Evolutionary conservation across 2,113 vertebrate genomes (phyloP).

Genomic region (Heterotis niloticus): DNA sequence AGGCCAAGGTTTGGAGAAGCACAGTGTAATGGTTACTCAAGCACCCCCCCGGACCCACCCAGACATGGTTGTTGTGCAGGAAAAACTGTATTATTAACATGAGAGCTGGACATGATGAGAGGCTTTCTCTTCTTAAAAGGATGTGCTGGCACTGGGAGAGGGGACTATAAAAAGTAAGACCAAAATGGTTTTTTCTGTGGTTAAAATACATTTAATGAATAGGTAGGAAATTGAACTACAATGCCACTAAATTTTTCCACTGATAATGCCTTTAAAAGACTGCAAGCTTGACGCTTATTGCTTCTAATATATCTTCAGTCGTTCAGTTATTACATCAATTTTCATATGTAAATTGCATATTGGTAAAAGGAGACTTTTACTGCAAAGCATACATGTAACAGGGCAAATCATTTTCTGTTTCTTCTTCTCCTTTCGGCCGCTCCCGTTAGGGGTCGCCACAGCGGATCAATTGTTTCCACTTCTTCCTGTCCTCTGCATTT

Average conservation of each 20-base stretch:
- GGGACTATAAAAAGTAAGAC: constrained; percentile 50
- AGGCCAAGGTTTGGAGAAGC: constrained; percentile 49
- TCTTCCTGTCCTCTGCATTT: too few relatives aligned
- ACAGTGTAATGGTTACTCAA: constrained; percentile 49
- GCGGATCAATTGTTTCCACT: too few relatives aligned
- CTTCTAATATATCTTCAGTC: constrained; percentile 43
- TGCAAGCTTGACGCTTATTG: constrained; percentile 23
- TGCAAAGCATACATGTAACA: constrained; percentile 37
- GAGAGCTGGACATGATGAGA: constrained; percentile 37
- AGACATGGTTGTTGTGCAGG: constrained; percentile 46
- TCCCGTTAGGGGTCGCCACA: too few relatives aligned
- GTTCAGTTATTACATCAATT: constrained; percentile 46
- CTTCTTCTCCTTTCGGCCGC: too few relatives aligned
- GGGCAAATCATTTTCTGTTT: constrained; percentile 32
- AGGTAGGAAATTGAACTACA: constrained; percentile 48
- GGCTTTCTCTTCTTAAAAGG: constrained; percentile 36
- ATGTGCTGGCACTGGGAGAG: constrained; percentile 39
- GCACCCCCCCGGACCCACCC: constrained; percentile 18
- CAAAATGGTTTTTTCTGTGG: constrained; percentile 45
- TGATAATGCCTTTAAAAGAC: constrained; percentile 34
- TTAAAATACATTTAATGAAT: constrained; percentile 55
- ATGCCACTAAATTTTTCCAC: constrained; percentile 44
- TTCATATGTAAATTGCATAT: constrained; percentile 45
- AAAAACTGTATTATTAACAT: constrained; percentile 56
- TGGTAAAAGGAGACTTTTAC: constrained; percentile 39